Percentiles rank a stretch among this genome's conserved stretches.
These are phyloP conservation scores for Cylas formicarius DNA, from an alignment of 1,140 invertebrate species.

Conservation along the genomic window DNA sequence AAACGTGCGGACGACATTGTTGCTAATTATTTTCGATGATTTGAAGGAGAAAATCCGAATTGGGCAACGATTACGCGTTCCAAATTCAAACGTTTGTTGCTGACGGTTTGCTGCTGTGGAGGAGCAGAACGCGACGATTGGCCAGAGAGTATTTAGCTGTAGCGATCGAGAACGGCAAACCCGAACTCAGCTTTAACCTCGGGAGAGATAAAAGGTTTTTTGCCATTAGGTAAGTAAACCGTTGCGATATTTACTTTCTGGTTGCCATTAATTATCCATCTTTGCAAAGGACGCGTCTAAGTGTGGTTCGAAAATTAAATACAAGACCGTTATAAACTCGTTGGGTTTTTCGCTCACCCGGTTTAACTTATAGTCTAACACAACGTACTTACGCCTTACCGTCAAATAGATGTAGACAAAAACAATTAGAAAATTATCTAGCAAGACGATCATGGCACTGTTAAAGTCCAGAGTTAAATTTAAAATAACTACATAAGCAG, in stretches of 20 bases:
- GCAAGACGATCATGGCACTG: no score
- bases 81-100: conserved; percentile 58
- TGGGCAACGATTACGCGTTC: conserved; percentile 63
- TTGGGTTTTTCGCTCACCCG: no score
- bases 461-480: no score
- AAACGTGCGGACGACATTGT: neutral
- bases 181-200: conserved; percentile 58
- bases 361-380: no score
- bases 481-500: no score
- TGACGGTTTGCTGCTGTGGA: conserved; percentile 64
- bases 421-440: no score
- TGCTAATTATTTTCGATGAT: conserved; percentile 10
- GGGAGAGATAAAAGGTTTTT: conserved; percentile 51
- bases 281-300: no score
- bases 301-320: no score
- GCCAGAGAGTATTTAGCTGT: conserved; percentile 53
- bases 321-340: no score
- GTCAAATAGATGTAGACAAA: no score
- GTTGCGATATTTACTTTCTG: neutral
- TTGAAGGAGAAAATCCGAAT: conserved; percentile 54
- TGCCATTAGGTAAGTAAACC: conserved; percentile 42
- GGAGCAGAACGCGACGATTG: conserved; percentile 43
- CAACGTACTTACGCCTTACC: no score
- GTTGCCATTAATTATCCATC: neutral
- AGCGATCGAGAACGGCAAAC: conserved; percentile 53